Base-by-base conservation (phyloP, 2,113 vertebrate species). In the Rynchops niger region DNA sequence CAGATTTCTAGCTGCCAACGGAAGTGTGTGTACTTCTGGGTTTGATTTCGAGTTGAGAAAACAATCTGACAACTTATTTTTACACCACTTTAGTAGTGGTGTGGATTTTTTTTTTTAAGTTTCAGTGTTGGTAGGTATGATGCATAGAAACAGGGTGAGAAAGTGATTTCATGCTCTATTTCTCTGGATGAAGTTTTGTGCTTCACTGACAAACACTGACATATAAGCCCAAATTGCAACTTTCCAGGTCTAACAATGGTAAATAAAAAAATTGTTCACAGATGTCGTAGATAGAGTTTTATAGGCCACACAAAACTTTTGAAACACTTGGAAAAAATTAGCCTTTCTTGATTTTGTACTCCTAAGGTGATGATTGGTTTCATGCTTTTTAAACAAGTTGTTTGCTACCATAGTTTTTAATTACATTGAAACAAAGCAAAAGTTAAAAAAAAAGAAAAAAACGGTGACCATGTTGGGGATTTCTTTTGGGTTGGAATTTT, bases 101-200 rank as follows among this genome's bases (percentile, higher is more conserved):
- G 91, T 95, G 69, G 86, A 29, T 84, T 42, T 5, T 30, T 80
- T 80, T 86, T 78, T 86, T 77, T 12, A 92, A 93, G 67, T 95
- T 96, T 92, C 86, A 32, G n/a, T 91, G 56, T 96, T 97, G 62
- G 96, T 97, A 95, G 89, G 87, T 96, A 97, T 92, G 83, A 96
- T 96, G 70, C 80, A 90, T 87, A 95, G 93, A 82, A 97, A 52
- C 82, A 92, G 93, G 59, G 82, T 97, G 95, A 96, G 95, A 96
- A 97, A 94, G 91, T 97, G 95, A 97, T 98, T 98, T 97, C 88
- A 97, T 97, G 95, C 87, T 97, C 93, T 98, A 69, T 97, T 97
- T 98, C 94, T 95, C 93, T 59, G 92, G 77, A 96, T 89, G 72
- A 96, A 96, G 82, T 95, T 98, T 97, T 84, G 78, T 94, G 85